Percentiles rank a stretch among this genome's conserved stretches.
These are phyloP conservation scores for Hymenochirus boettgeri DNA, from an alignment of 2,113 vertebrate species.

Conservation along the genomic window DNA sequence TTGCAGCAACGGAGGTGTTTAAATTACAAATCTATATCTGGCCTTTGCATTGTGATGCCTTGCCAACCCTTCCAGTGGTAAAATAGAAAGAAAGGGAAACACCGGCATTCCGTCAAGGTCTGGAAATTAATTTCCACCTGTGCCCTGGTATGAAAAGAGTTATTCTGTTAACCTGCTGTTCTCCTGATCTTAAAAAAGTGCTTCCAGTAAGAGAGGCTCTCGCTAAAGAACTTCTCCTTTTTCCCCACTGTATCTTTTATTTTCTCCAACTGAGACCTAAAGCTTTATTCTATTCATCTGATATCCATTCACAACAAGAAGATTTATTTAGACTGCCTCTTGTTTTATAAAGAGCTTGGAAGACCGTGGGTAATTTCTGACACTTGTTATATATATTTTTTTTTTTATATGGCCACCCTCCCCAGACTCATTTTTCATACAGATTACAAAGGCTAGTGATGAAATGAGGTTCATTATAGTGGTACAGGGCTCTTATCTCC, in stretches of 20 bases:
- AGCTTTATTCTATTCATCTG: constrained; percentile 57
- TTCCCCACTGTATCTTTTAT: constrained; percentile 27
- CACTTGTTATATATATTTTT: constrained; percentile 63
- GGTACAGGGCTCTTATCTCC: constrained; percentile 97
- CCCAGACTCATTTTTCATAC: constrained; percentile 88
- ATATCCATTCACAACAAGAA: constrained; percentile 64
- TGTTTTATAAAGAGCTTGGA: constrained; percentile 63
- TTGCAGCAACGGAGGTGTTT: too few species aligned
- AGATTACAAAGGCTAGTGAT: constrained; percentile 81
- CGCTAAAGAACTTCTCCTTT: constrained; percentile 44
- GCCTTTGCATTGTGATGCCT: neutral
- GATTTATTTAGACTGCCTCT: constrained; percentile 64
- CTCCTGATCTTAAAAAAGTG: constrained; percentile 32
- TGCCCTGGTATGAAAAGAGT: constrained; percentile 3
- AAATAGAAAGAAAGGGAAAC: neutral
- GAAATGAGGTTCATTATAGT: constrained; percentile 99
- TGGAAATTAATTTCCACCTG: constrained; percentile 17
- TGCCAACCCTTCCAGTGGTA: neutral
- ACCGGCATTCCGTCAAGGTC: constrained; percentile 2
- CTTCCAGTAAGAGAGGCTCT: constrained; percentile 32
- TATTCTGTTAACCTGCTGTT: neutral
- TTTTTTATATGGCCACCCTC: constrained; percentile 71
- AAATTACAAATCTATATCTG: neutral
- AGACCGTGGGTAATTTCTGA: constrained; percentile 65
- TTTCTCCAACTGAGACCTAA: constrained; percentile 11